Evolutionary conservation across 2,888 invertebrate species (phyloP).

Genomic region (Tenthredo mesomela): DNA sequence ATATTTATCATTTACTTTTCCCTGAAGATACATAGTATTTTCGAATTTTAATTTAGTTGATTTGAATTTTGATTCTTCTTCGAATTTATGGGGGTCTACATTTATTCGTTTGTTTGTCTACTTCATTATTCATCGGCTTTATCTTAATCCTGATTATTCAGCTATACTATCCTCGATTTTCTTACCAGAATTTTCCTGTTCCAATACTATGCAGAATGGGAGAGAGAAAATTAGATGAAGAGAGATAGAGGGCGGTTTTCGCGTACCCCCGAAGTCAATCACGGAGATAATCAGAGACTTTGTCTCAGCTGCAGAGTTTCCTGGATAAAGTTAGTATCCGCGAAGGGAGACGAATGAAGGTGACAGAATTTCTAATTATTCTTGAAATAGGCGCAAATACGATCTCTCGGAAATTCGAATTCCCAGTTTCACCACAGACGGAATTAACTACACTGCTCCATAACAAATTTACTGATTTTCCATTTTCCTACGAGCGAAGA

Average conservation of each 20-base stretch:
- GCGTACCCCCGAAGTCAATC: constrained; percentile 63
- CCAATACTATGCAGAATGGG: neutral
- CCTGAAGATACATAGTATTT: neutral
- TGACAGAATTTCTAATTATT: constrained; percentile 52
- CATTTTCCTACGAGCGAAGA: neutral
- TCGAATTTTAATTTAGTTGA: neutral
- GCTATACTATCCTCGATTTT: constrained; percentile 16
- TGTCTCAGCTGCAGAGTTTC: constrained; percentile 53
- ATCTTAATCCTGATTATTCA: constrained; percentile 18
- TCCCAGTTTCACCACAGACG: constrained; percentile 27
- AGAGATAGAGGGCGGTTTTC: constrained; percentile 55
- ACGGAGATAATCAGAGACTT: constrained; percentile 62
- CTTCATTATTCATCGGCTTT: constrained; percentile 5
- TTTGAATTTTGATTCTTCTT: neutral
- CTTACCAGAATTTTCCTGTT: constrained; percentile 12
- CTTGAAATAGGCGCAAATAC: constrained; percentile 19
- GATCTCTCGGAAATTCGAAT: neutral
- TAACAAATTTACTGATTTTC: neutral
- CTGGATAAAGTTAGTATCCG: constrained; percentile 37
- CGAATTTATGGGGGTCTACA: no score
- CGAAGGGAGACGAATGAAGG: constrained; percentile 44
- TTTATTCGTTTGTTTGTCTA: constrained; percentile 15
- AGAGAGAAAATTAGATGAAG: neutral
- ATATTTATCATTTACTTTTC: neutral
- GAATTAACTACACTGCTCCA: constrained; percentile 14